These are phyloP conservation scores for Drosophila lowei DNA, from an alignment of 1,140 invertebrate genomes.

Conservation along the genomic window DNA sequence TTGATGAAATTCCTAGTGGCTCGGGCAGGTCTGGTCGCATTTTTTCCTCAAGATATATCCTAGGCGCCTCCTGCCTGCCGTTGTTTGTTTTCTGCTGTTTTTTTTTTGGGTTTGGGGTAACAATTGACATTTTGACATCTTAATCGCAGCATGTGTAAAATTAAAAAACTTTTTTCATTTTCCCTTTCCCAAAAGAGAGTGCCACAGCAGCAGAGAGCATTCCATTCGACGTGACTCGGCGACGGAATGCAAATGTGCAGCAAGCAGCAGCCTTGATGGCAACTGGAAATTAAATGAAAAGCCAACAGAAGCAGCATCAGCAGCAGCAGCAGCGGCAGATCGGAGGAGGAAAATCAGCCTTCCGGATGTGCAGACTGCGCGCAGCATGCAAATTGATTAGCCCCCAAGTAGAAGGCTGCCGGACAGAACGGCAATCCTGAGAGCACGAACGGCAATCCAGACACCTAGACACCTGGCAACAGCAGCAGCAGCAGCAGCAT, in stretches of 20 bases:
- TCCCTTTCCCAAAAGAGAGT: not conserved
- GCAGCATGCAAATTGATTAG: slow-evolving; percentile 68
- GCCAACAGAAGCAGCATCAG: slow-evolving; percentile 5
- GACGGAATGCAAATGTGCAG: slow-evolving; percentile 46
- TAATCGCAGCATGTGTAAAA: slow-evolving; percentile 61
- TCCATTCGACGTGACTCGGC: slow-evolving; percentile 42
- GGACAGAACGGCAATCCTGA: not conserved
- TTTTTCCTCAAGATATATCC: not conserved
- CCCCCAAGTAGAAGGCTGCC: slow-evolving; percentile 19
- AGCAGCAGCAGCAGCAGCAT: slow-evolving; percentile 11
- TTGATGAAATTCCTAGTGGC: not conserved
- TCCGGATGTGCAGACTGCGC: slow-evolving; percentile 23
- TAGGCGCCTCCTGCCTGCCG: slow-evolving; percentile 1
- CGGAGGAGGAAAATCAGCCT: slow-evolving; percentile 30
- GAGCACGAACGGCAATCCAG: slow-evolving; percentile 39
- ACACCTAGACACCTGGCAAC: slow-evolving; percentile 33
- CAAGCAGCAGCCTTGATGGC: slow-evolving; percentile 12
- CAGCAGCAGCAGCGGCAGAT: not conserved
- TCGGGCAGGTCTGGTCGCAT: not conserved
- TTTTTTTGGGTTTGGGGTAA: not conserved
- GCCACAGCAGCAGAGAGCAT: slow-evolving; percentile 13
- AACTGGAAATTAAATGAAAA: slow-evolving; percentile 56
- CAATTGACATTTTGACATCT: slow-evolving; percentile 61
- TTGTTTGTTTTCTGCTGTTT: slow-evolving; percentile 21
- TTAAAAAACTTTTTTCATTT: slow-evolving; percentile 62